Evolutionary conservation across 1,140 invertebrate species (phyloP).

Genomic region (Calosoma granatense): DNA sequence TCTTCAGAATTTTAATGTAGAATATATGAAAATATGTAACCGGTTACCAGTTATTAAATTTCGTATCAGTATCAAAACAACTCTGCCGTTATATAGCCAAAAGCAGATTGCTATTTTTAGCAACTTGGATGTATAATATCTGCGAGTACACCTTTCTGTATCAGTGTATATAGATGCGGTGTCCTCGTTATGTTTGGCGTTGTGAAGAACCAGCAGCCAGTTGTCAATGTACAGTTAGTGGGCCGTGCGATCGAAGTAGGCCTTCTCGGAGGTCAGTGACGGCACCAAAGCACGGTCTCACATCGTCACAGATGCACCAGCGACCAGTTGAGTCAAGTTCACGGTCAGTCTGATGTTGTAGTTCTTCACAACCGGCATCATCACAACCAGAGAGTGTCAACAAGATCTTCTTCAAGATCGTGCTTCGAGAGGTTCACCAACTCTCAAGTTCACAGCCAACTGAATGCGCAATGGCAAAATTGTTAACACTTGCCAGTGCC

Average conservation of each 20-base stretch:
- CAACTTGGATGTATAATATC: too few relatives aligned
- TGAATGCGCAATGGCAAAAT: neutral
- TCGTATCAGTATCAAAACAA: neutral
- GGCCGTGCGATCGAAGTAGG: neutral
- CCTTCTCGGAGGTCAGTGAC: neutral
- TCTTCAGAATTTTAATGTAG: too few relatives aligned
- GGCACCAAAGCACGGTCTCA: neutral
- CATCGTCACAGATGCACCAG: neutral
- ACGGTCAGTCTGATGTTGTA: conserved; percentile 22
- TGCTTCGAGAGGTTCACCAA: neutral
- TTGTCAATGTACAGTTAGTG: neutral
- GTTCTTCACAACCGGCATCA: conserved; percentile 13
- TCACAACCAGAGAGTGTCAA: conserved; percentile 13
- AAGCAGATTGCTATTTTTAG: too few relatives aligned
- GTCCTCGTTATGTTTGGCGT: too few relatives aligned
- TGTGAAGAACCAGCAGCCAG: too few relatives aligned
- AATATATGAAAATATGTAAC: too few relatives aligned
- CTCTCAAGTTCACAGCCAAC: conserved; percentile 15
- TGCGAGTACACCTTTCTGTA: too few relatives aligned
- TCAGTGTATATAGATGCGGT: too few relatives aligned
- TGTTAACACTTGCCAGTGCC: conserved; percentile 5
- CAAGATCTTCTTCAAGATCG: neutral
- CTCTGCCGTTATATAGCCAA: neutral
- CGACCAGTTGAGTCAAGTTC: neutral
- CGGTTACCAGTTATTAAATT: too few relatives aligned